phyloP scores from a whole-genome alignment of 2,113 vertebrate genomes.

The Oostethus manadensis region DNA sequence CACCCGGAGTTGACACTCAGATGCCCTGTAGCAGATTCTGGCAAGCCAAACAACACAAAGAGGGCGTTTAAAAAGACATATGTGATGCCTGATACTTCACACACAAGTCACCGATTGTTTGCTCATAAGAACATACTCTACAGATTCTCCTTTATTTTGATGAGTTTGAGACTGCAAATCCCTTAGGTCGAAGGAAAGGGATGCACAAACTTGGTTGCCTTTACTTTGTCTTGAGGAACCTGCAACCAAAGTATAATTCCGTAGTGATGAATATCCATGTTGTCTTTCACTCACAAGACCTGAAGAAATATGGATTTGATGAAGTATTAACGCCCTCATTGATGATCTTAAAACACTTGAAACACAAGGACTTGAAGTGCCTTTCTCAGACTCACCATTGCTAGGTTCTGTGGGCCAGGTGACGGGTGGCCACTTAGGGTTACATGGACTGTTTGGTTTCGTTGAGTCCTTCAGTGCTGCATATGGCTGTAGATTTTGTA shows the following conservation, averaged over 20 bases:
- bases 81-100: conserved; percentile 12
- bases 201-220: conserved; percentile 9
- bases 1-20: conserved; percentile 3
- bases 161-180: conserved; percentile 14
- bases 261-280: conserved; percentile 8
- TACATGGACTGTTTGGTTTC: not conserved
- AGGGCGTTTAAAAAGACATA: conserved; percentile 8
- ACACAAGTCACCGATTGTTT: conserved; percentile 4
- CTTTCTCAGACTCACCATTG: not conserved
- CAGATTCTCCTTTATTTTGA: conserved; percentile 7
- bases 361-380: not conserved
- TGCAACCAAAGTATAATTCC: conserved; percentile 12
- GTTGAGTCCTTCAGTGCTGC: not conserved
- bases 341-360: conserved; percentile 1
- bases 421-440: not conserved
- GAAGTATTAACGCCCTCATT: not conserved
- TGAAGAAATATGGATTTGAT: conserved; percentile 1
- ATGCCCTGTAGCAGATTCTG: conserved; percentile 6
- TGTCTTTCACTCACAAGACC: conserved; percentile 6
- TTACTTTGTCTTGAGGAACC: conserved; percentile 16
- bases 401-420: not conserved
- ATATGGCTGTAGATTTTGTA: not conserved
- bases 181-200: conserved; percentile 13
- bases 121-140: conserved; percentile 2
- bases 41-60: not conserved